A percentile compares a stretch with the other conserved stretches of the same genome.
These are phyloP conservation scores for Odontocerum albicorne DNA, from an alignment of 2,888 invertebrate genomes.

Conservation along the genomic window DNA sequence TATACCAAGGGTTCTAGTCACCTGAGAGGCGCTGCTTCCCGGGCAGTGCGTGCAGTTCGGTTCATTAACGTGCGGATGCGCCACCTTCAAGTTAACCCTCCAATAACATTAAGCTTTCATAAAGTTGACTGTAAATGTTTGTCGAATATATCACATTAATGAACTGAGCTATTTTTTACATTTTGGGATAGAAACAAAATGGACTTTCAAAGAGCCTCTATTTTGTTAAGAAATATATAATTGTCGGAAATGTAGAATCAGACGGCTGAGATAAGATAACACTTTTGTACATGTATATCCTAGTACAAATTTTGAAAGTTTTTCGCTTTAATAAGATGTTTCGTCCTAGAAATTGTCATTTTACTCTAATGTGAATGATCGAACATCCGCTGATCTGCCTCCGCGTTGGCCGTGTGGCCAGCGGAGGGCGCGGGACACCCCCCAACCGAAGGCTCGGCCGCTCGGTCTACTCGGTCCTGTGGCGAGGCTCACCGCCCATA, in stretches of 20 bases:
- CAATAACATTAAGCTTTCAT: conserved; percentile 34
- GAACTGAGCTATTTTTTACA: conserved; percentile 29
- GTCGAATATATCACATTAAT: conserved; percentile 43
- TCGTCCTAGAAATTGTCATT: conserved; percentile 37
- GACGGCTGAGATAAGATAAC: conserved; percentile 32
- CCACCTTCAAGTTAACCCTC: conserved; percentile 33
- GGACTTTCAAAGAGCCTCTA: conserved; percentile 45
- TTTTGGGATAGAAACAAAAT: conserved; percentile 30
- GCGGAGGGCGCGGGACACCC: neutral
- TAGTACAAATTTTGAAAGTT: conserved; percentile 37
- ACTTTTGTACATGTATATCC: conserved; percentile 36
- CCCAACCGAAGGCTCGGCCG: too few relatives aligned
- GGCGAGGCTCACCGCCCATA: conserved; percentile 6
- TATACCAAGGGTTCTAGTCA: conserved; percentile 34
- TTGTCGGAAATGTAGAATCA: conserved; percentile 31
- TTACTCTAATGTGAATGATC: conserved; percentile 25
- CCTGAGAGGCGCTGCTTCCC: conserved; percentile 48
- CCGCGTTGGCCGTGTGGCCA: too few relatives aligned
- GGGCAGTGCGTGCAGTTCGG: conserved; percentile 37
- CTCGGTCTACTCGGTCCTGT: neutral
- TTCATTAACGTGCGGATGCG: conserved; percentile 30
- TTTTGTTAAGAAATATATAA: conserved; percentile 54
- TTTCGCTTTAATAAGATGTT: conserved; percentile 37
- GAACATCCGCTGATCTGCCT: conserved; percentile 16
- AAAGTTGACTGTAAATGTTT: conserved; percentile 46